Base-by-base conservation (phyloP, 2,797 vertebrate species). In the Acipenser transmontanus region DNA sequence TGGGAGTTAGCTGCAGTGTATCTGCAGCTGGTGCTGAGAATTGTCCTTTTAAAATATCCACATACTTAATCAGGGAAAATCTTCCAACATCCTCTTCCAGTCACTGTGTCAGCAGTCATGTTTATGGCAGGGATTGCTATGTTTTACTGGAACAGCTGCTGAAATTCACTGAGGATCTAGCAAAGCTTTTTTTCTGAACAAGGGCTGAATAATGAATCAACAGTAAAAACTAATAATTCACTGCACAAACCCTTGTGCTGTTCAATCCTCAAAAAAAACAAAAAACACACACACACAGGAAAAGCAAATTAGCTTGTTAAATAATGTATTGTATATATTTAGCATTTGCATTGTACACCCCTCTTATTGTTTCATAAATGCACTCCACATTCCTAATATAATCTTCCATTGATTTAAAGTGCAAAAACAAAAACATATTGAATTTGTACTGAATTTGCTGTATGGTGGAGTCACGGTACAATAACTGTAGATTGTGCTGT, bases 31-130 rank as follows among this genome's bases (percentile, higher is more conserved):
- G 86, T 85, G 81, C 76, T 72, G 81, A 83, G 84, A 83, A 85
- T 85, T 88, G 82, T 87, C 79, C 76, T 84, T 87, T 85, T 87
- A 86, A 89, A 86, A 89, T 89, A 89, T 89, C 90, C 87, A 84
- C 84, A 89, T 89, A 89, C 88, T 90, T 88, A 90, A 90, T 89
- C 81, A 87, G 79, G 73, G 75, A 74, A 82, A 85, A 81, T 80
- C 75, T 73, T 71, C 79, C 82, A 77, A 76, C 69, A 74, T 34
- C 34, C 66, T 71, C 69, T 68, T 70, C 54, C 63, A 66, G 59
- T 62, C 64, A 66, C 63, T 59, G 61, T 50, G 51, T 66, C 61
- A 49, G 10, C 8, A 47, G 57, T 70, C 59, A 57, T 48, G 10
- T 50, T 63, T 34, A 34, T 34, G 34, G 34, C 34, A 34, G 34